Evolutionary conservation across 53 echinoderm and acorn worm species (phyloP).

Genomic region (Echinometra lucunter): DNA sequence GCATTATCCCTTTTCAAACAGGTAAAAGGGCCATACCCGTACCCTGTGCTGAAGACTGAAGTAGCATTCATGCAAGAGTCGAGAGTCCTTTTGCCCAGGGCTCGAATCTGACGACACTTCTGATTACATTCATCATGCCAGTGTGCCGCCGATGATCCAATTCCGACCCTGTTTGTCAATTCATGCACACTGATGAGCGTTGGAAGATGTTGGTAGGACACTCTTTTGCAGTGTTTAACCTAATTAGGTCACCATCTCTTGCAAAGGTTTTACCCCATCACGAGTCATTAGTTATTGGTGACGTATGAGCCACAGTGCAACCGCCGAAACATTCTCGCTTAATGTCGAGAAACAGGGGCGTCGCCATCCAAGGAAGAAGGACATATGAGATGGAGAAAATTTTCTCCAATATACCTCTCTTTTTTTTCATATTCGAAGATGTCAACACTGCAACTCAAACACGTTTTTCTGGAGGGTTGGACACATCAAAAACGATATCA

Average conservation of each 20-base stretch:
- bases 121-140: not conserved
- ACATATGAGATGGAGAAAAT: not conserved
- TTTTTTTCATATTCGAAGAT: too few relatives aligned
- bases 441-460: too few relatives aligned
- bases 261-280: not conserved
- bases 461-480: too few relatives aligned
- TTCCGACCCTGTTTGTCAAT: not conserved
- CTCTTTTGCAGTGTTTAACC: conserved; percentile 18
- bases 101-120: not conserved
- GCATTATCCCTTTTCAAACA: too few relatives aligned
- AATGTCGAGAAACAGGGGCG: not conserved
- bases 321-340: not conserved
- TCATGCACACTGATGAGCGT: not conserved
- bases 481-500: not conserved
- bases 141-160: not conserved
- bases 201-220: not conserved
- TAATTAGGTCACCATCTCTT: conserved; percentile 30
- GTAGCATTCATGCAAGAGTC: not conserved
- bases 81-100: not conserved
- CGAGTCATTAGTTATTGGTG: not conserved
- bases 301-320: not conserved
- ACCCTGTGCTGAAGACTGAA: too few relatives aligned
- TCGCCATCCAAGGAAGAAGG: not conserved
- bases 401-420: too few relatives aligned
- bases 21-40: too few relatives aligned